phyloP scores from a whole-genome alignment of 1,140 invertebrate genomes.

The Dreissena polymorpha region DNA sequence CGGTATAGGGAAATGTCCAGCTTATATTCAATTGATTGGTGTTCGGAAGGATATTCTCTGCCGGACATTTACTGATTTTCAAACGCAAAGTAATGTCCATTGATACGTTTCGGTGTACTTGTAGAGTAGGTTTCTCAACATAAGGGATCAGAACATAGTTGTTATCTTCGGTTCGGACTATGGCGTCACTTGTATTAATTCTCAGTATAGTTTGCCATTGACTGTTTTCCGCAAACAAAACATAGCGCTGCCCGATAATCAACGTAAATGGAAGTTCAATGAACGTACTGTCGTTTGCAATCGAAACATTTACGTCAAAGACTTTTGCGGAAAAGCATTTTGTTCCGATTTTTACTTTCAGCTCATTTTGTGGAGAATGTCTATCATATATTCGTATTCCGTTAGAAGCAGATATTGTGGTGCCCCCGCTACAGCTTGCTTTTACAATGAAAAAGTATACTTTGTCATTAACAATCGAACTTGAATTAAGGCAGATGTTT shows the following conservation, averaged over 20 bases:
- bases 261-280: not conserved
- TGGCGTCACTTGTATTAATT: too few relatives aligned
- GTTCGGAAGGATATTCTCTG: too few relatives aligned
- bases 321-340: not conserved
- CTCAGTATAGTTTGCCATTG: not conserved
- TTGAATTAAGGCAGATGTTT: not conserved
- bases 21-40: too few relatives aligned
- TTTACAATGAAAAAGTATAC: constrained; percentile 15
- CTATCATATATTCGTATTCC: not conserved
- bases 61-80: too few relatives aligned
- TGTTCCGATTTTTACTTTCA: not conserved
- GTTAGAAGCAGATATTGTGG: constrained; percentile 11
- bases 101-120: too few relatives aligned
- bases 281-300: not conserved
- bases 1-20: too few relatives aligned
- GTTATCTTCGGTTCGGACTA: too few relatives aligned
- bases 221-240: not conserved
- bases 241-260: not conserved
- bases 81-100: too few relatives aligned
- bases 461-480: not conserved
- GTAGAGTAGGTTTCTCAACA: too few relatives aligned
- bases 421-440: constrained; percentile 10
- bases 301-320: too few relatives aligned
- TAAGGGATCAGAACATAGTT: too few relatives aligned
- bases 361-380: not conserved